Percentiles rank a stretch among this genome's conserved stretches.
Conservation (phyloP, 1,140 invertebrate species). For the Eufriesea mexicana region DNA sequence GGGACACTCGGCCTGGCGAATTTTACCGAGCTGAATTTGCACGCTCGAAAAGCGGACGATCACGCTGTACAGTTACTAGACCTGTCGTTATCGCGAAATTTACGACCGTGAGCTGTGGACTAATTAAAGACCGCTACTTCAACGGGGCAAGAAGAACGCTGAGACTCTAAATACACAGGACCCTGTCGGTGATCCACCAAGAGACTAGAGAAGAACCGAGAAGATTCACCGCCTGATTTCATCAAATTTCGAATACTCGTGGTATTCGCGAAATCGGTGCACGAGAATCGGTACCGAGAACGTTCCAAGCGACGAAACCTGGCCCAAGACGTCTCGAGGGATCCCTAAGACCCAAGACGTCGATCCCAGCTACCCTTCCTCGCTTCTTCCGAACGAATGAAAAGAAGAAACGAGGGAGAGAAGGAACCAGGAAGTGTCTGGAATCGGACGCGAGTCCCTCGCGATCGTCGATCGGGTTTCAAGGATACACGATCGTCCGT, state of each 20-base stretch:
- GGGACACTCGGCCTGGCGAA: neutral
- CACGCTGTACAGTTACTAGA: neutral
- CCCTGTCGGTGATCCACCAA: too few relatives aligned
- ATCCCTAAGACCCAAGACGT: neutral
- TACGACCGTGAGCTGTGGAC: too few relatives aligned
- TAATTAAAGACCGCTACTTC: too few relatives aligned
- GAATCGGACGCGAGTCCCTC: neutral
- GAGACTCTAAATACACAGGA: neutral
- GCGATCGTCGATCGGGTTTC: conserved; percentile 34
- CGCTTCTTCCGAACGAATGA: neutral
- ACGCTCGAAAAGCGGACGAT: neutral
- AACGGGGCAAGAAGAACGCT: too few relatives aligned
- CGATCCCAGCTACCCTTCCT: neutral
- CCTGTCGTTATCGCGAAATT: too few relatives aligned
- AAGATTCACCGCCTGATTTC: too few relatives aligned
- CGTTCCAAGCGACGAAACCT: neutral
- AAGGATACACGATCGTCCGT: conserved; percentile 60
- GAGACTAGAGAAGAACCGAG: accelerated
- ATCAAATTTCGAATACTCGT: too few relatives aligned
- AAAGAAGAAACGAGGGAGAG: neutral
- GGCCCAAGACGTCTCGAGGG: neutral
- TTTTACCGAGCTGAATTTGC: neutral
- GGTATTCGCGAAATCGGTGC: too few relatives aligned
- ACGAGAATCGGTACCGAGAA: too few relatives aligned
- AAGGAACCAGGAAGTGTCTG: neutral